A percentile compares a stretch with the other conserved stretches of the same genome.
Evolutionary conservation across 2,797 vertebrate genomes (phyloP).

Genomic region (Bradypodion pumilum): DNA sequence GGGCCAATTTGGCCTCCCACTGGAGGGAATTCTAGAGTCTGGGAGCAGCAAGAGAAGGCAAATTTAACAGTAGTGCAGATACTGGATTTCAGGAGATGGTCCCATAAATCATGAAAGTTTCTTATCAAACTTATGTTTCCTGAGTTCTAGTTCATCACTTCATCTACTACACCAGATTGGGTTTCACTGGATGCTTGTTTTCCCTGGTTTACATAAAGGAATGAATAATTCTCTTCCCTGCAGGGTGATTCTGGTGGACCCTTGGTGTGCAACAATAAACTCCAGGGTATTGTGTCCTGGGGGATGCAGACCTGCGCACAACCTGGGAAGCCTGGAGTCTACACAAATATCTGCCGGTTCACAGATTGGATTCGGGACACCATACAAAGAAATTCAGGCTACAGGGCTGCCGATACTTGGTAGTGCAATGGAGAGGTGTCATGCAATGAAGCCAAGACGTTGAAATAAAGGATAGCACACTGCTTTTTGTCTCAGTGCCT

Average conservation of each 20-base stretch:
- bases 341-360: slow-evolving; percentile 65
- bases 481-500: background rate
- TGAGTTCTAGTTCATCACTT: too few species aligned
- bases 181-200: background rate
- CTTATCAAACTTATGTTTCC: too few species aligned
- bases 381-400: background rate
- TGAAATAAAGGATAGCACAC: background rate
- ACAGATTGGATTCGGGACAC: slow-evolving; percentile 49
- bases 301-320: slow-evolving; percentile 61
- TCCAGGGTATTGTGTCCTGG: slow-evolving; percentile 71
- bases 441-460: background rate
- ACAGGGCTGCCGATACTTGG: background rate
- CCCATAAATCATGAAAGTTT: too few species aligned
- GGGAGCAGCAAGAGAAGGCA: background rate
- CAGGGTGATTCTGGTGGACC: slow-evolving; percentile 71
- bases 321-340: slow-evolving; percentile 54
- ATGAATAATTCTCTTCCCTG: background rate
- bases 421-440: background rate
- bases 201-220: background rate
- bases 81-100: too few species aligned
- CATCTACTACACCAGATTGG: background rate
- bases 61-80: background rate
- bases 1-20: too few species aligned
- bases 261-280: slow-evolving; percentile 53
- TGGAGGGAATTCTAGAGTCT: too few species aligned